A percentile compares a stretch with the other conserved stretches of the same genome.
phyloP scores from a whole-genome alignment of 2,888 invertebrate genomes.

The Pilophorus perplexus region DNA sequence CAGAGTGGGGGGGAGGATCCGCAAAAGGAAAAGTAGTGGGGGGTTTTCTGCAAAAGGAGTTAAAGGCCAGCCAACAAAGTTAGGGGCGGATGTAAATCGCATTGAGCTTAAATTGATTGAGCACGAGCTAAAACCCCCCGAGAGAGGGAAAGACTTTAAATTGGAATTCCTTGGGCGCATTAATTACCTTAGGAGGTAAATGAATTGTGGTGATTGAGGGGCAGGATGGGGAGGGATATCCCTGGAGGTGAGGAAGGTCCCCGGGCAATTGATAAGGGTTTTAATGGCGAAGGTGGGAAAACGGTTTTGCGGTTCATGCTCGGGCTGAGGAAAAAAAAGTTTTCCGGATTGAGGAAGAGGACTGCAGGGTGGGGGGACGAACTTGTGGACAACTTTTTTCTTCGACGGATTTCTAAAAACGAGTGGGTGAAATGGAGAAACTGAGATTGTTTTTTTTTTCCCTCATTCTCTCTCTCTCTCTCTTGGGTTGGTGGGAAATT shows the following conservation, averaged over 20 bases:
- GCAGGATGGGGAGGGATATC: constrained; percentile 1
- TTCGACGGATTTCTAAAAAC: too few species aligned
- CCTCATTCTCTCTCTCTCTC: too few species aligned
- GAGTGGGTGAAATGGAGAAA: too few species aligned
- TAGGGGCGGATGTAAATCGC: constrained; percentile 45
- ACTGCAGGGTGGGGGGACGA: too few species aligned
- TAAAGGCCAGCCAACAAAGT: constrained; percentile 39
- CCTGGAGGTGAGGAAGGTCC: constrained; percentile 16
- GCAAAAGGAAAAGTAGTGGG: constrained; percentile 12
- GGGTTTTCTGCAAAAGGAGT: constrained; percentile 22
- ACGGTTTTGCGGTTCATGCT: too few species aligned
- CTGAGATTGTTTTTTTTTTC: too few species aligned
- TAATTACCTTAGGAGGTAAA: constrained; percentile 46
- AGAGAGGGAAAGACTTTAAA: constrained; percentile 46
- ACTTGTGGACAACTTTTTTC: too few species aligned
- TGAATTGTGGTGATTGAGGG: constrained; percentile 46
- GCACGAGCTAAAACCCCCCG: constrained; percentile 33
- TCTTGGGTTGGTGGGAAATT: too few species aligned
- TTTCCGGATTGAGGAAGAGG: too few species aligned
- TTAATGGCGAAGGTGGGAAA: constrained; percentile 17
- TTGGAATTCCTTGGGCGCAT: constrained; percentile 47
- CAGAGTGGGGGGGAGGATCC: constrained; percentile 9
- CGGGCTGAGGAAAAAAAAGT: too few species aligned
- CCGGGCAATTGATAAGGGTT: constrained; percentile 36
- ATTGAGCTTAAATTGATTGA: constrained; percentile 47